Conservation (phyloP, 1,140 invertebrate genomes). For the Chironomus tepperi region DNA sequence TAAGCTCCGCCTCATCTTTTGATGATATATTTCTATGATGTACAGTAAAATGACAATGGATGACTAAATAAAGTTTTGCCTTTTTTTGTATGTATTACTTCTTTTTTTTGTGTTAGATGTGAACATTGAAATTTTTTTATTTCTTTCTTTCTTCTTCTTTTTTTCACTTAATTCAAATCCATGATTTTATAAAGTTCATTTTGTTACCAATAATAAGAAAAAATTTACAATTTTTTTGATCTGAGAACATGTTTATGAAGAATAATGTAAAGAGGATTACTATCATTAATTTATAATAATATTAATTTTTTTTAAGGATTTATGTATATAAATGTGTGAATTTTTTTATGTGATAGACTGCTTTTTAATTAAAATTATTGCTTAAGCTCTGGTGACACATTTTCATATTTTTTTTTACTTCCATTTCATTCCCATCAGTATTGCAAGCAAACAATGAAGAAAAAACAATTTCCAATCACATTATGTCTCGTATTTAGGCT, state of each 20-base stretch:
- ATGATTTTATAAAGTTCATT: slow-evolving; percentile 15
- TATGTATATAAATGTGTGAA: too few species aligned
- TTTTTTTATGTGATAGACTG: not conserved
- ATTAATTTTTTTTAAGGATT: too few species aligned
- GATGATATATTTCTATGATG: slow-evolving; percentile 4
- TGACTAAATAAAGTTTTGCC: not conserved
- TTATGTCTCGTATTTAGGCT: slow-evolving; percentile 36
- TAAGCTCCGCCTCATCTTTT: not conserved
- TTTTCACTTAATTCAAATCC: not conserved
- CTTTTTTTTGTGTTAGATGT: not conserved
- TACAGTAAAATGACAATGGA: slow-evolving; percentile 5
- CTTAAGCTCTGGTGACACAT: not conserved
- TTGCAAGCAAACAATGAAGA: not conserved
- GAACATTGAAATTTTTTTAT: not conserved
- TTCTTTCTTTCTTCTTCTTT: not conserved
- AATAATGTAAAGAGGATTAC: too few species aligned
- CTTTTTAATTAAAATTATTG: not conserved
- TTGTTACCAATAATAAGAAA: not conserved
- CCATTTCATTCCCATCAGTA: not conserved
- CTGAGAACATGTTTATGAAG: too few species aligned
- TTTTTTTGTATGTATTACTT: too few species aligned
- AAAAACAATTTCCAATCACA: not conserved
- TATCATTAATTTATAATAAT: too few species aligned
- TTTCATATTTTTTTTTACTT: not conserved
- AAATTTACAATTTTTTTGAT: too few species aligned